Base-by-base conservation (phyloP, 2,888 invertebrate species). In the Drosophila prolongata region DNA sequence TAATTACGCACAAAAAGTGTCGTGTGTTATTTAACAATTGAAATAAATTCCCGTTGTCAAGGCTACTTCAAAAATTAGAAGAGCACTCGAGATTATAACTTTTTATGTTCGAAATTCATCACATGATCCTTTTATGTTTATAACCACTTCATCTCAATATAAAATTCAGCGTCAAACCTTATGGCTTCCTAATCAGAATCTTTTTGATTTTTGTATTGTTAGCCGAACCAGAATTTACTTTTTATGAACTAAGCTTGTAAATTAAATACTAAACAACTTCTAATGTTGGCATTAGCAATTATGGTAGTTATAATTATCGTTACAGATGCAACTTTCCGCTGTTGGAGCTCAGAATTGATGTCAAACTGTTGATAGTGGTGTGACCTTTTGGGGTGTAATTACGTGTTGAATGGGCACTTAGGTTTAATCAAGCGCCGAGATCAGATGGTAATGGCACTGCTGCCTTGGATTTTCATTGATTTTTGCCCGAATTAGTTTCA, bases 341-440 rank as follows among this genome's bases (percentile, higher is more conserved):
- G 16, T 42, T 42, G 27, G 13, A 14, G 46, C 40, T 46, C 27
- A 9, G 35, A 16, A 13, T 34, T 49, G 50, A 54, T 58, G 53
- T 47, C 52, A 54, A 69, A 49, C 67, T 69, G 53, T 54, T 52
- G 67, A 67, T 58, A 53, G 10, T 42, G 49, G 19, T 44, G 30
- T 58, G 66, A 70, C 69, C 70, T 60, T 57, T 68, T n/a, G 24
- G 43, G 37, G 49, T 6, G 37, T 69, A 68, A 43, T 60, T 68
- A 67, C 53, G 53, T 49, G 60, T 40, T 53, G 30, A 60, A 67
- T 46, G 55, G 44, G n/a, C 35, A 44, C 44, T 49, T 44, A 46
- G 42, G 37, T 42, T 3, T 52, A 62, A 71, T 71, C 50, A 62
- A 49, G 38, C 43, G 34, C 37, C 43, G 24, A 47, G 40, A 62